phyloP scores from a whole-genome alignment of 2,113 vertebrate genomes.

The Stegastes partitus region DNA sequence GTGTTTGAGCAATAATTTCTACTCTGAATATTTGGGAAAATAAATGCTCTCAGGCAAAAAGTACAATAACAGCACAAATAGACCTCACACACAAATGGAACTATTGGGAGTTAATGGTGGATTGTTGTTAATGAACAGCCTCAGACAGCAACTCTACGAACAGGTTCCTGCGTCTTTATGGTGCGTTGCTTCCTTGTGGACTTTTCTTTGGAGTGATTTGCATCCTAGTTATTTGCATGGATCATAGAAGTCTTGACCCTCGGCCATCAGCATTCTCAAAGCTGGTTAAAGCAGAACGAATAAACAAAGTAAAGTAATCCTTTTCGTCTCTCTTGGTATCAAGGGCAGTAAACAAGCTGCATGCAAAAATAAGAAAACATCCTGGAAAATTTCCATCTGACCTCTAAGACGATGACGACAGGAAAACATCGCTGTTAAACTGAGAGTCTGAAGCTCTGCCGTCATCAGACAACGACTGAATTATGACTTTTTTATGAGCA shows the following conservation, averaged over 20 bases:
- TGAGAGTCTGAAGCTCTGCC: neutral
- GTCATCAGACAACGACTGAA: neutral
- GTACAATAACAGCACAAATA: neutral
- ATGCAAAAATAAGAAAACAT: conserved; percentile 61
- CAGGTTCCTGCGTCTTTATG: neutral
- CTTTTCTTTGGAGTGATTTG: conserved; percentile 42
- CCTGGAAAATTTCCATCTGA: conserved; percentile 58
- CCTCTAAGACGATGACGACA: conserved; percentile 26
- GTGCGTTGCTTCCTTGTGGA: conserved; percentile 33
- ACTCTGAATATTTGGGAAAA: neutral
- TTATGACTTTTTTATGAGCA: neutral
- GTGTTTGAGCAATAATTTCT: neutral
- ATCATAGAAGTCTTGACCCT: conserved; percentile 1
- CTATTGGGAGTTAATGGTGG: conserved; percentile 48
- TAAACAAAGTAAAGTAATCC: conserved; percentile 1
- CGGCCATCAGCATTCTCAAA: neutral
- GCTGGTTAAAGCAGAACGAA: neutral
- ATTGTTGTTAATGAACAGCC: conserved; percentile 14
- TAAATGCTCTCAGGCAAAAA: neutral
- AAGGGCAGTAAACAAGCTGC: conserved; percentile 12
- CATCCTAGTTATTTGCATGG: conserved; percentile 54
- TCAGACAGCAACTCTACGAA: neutral
- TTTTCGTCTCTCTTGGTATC: neutral
- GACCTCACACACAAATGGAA: neutral
- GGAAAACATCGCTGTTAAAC: neutral